Evolutionary conservation across 2,888 invertebrate genomes (phyloP), one percentile per base, ranked within the genome.

Genomic region (Blomia tropicalis): DNA sequence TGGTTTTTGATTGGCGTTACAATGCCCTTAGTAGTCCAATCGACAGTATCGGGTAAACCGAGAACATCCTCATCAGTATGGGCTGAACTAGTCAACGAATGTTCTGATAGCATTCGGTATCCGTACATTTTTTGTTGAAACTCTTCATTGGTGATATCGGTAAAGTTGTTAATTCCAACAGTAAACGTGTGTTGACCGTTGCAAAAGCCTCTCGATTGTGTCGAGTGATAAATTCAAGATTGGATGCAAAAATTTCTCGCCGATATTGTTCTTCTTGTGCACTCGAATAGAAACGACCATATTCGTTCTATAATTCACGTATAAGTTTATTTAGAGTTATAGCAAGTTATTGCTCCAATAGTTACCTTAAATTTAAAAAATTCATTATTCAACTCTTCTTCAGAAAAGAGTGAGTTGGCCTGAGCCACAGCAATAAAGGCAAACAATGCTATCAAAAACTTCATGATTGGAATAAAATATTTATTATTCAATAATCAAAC

Each of bases 1-100:
- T 65, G 65, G 23, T 65, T 41, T 36, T 63, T 65, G 27, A 65
- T 41, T 11, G 36, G 30, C 7, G 63, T 63, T 2, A 65, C 65
- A 3, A 65, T 43, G 23, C 63, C 63, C 30, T 63, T 51, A 14
- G 36, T 58, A 31, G 63, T 47, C 65, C 65, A 66, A 25, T 66
- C 65, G 5, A 66, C 64, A 7, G 62, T 60, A 30, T 43, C 54
- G 11, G 66, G 66, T 3, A 65, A 5, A 17, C 3, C 56, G n/a
- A 2, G 2, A 22, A n/a, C 41, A 29, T 25, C 25, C 11, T 47
- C 19, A 44, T 47, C 47, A 25, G 11, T 47, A 11, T 47, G 22
- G n/a, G 11, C 2, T 47, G 17, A n/a, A 5, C 22, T 47, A 14
- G 47, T 23, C 11, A 14, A 23, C 2, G 2, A 19, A 22, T 5